Conservation (phyloP, 2,113 vertebrate genomes). For the Psephotus haematonotus region DNA sequence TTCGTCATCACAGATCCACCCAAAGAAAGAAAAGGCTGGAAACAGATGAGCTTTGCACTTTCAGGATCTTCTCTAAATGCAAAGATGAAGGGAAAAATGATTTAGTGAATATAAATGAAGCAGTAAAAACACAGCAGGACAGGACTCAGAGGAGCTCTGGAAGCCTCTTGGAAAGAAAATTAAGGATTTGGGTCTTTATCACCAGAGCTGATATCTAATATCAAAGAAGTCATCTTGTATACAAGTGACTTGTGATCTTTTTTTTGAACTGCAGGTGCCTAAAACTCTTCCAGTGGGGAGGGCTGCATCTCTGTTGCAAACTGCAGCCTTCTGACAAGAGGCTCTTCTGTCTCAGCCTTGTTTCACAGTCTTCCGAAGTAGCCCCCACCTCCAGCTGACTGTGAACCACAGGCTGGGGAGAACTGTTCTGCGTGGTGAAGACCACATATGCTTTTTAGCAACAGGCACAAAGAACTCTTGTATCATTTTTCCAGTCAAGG, state of each 20-base stretch:
- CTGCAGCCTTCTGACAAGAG: neutral
- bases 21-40: neutral
- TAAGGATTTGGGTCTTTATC: neutral
- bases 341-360: neutral
- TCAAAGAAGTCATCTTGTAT: neutral
- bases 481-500: neutral
- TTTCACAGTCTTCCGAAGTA: neutral
- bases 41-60: neutral
- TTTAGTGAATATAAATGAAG: neutral
- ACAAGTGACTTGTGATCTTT: neutral
- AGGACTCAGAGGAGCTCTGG: neutral
- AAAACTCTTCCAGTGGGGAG: neutral
- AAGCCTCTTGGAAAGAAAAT: neutral
- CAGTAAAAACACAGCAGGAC: neutral
- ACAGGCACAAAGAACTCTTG: neutral
- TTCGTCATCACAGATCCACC: neutral
- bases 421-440: neutral
- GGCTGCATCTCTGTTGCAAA: neutral
- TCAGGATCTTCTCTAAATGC: neutral
- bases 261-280: neutral
- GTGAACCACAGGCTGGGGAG: neutral
- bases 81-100: neutral
- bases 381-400: neutral
- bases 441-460: neutral
- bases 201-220: neutral